These are phyloP conservation scores for Polyommatus iphigenia DNA, from an alignment of 2,888 invertebrate genomes.

Conservation along the genomic window DNA sequence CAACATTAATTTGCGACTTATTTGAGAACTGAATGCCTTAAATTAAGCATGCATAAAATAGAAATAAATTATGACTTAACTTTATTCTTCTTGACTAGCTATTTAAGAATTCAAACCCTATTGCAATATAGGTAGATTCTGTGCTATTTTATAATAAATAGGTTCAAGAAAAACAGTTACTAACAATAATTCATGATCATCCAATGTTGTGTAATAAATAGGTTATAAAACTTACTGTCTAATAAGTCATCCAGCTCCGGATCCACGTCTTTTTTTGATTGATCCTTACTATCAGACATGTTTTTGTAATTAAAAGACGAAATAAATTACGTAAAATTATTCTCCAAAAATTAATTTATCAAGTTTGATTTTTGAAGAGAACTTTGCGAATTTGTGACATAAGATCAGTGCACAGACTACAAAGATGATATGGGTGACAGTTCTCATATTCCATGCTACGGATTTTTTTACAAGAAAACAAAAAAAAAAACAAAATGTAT, in stretches of 20 bases:
- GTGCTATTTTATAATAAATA: background rate
- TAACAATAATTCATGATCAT: constrained; percentile 21
- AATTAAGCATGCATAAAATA: background rate
- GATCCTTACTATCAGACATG: constrained; percentile 69
- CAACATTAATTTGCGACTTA: background rate
- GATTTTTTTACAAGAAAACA: no score
- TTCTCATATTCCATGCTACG: no score
- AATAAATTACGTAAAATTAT: background rate
- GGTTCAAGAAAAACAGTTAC: constrained; percentile 9
- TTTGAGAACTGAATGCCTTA: background rate
- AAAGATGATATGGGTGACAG: no score
- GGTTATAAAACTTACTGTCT: constrained; percentile 83
- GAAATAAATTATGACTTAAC: no score
- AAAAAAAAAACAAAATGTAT: no score
- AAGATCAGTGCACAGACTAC: no score
- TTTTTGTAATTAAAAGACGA: constrained; percentile 37
- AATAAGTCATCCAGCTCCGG: constrained; percentile 87
- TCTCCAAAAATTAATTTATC: constrained; percentile 2
- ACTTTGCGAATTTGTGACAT: constrained; percentile 8
- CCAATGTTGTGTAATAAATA: constrained; percentile 43
- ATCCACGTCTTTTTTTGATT: constrained; percentile 71
- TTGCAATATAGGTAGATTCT: background rate
- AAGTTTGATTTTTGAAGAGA: background rate
- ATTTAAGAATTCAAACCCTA: background rate
- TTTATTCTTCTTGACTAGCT: background rate